Evolutionary conservation across 2,113 vertebrate species (phyloP).

Genomic region (Heliornis fulica): DNA sequence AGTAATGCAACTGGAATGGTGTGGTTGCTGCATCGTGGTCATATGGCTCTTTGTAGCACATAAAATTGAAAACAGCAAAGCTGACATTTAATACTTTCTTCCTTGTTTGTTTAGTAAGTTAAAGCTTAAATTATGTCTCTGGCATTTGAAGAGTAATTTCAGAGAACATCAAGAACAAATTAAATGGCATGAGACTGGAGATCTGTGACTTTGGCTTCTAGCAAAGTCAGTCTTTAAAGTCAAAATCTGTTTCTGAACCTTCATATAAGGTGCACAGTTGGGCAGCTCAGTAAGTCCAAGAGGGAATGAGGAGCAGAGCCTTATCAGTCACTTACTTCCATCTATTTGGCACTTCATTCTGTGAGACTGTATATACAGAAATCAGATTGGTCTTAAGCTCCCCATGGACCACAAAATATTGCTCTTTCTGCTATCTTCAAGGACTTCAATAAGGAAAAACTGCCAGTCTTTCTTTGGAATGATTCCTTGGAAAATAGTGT

Average conservation of each 20-base stretch:
- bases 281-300: conserved; percentile 8
- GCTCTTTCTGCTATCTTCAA: conserved; percentile 35
- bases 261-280: conserved; percentile 8
- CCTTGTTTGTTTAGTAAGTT: conserved; percentile 18
- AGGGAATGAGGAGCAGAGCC: neutral
- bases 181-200: neutral
- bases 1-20: neutral
- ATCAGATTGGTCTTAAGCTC: conserved; percentile 18
- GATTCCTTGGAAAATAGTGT: conserved; percentile 23
- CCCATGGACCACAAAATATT: neutral
- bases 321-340: conserved; percentile 20
- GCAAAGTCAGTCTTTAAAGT: conserved; percentile 53
- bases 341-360: neutral
- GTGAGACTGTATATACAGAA: conserved; percentile 10
- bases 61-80: conserved; percentile 3
- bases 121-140: conserved; percentile 43
- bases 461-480: conserved; percentile 41
- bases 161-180: conserved; percentile 59
- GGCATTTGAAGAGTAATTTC: neutral
- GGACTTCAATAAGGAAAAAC: conserved; percentile 23
- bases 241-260: conserved; percentile 36
- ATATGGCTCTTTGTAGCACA: neutral
- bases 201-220: conserved; percentile 51
- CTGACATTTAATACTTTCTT: conserved; percentile 6
- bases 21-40: neutral